Base-by-base conservation (phyloP, 2,113 vertebrate species). In the Plectropomus leopardus region DNA sequence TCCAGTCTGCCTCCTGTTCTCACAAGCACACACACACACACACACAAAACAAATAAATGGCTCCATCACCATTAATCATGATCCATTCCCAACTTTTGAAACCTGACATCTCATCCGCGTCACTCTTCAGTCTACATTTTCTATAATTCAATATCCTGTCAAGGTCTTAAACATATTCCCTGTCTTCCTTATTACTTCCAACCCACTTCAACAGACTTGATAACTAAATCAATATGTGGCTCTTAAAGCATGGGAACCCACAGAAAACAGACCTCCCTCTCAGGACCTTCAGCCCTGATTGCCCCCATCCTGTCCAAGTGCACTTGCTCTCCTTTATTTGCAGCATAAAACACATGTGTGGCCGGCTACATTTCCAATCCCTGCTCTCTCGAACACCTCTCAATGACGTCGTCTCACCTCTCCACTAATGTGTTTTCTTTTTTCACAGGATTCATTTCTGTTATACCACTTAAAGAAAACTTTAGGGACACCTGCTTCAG, bases 151-250 rank as follows among this genome's bases (percentile, higher is more conserved):
- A 9, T 47, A 65, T 70, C 26, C 65, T 26, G 11, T 50, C 51
- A 65, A 67, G 32, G 32, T 54, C 30, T 69, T 24, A 7, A 54
- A 67, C 28, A 7, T 23, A 42, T 65, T 54, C 57, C 65, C 28
- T 24, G 68, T 70, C 47, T 72, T 67, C 32, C 45, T 44, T 74
- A 24, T 63, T 51, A 68, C 61, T 70, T 11, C 1, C 66, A 47
- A 45, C 58, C 48, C 42, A 59, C 32, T 78, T 47, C 53, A 48
- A 23, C 66, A 68, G 51, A 75, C 57, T 66, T 53, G 61, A 72
- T 90, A 89, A 91, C 15, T 81, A 72, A 80, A 83, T 70, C 92
- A 88, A 78, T 69, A 80, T 92, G 89, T 82, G 68, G 36, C 40
- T 44, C 30, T 36, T 26, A 72, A 85, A 57, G 15, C 75, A 72